Evolutionary conservation across 2,797 vertebrate genomes (phyloP).

Genomic region (Myiotriccus ornatus): DNA sequence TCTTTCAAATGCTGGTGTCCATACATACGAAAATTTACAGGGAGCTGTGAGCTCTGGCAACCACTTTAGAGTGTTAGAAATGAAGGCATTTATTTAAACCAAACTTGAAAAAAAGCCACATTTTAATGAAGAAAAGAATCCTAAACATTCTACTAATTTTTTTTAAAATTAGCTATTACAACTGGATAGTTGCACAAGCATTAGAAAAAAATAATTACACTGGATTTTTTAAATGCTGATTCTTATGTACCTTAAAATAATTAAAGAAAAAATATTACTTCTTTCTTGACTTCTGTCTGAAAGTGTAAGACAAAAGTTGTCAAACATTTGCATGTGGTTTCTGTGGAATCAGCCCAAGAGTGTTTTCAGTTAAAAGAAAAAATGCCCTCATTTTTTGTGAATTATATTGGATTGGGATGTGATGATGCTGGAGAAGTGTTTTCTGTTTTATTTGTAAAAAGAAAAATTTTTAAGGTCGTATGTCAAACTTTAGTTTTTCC

Average conservation of each 20-base stretch:
- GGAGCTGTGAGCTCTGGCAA: not conserved
- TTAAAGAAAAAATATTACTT: not conserved
- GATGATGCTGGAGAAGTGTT: not conserved
- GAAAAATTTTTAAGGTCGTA: not conserved
- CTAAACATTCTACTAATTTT: not conserved
- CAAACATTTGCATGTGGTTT: not conserved
- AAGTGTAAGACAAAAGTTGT: not conserved
- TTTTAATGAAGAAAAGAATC: not conserved
- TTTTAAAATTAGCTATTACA: accelerated
- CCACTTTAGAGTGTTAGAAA: not conserved
- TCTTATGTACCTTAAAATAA: not conserved
- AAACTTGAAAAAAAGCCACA: not conserved
- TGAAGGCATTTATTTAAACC: not conserved
- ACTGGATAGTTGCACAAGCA: not conserved
- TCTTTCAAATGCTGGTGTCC: conserved; percentile 19
- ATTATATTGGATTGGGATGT: not conserved
- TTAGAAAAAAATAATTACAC: not conserved
- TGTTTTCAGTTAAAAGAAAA: conserved; percentile 37
- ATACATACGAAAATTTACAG: not conserved
- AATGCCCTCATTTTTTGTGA: not conserved
- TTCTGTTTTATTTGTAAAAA: not conserved
- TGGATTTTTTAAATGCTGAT: not conserved
- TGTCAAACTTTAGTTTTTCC: conserved; percentile 5
- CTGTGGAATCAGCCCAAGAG: conserved; percentile 3
- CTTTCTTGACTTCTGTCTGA: not conserved